Evolutionary conservation across 2,797 vertebrate genomes (phyloP).

Genomic region (Bovichtus diacanthus): DNA sequence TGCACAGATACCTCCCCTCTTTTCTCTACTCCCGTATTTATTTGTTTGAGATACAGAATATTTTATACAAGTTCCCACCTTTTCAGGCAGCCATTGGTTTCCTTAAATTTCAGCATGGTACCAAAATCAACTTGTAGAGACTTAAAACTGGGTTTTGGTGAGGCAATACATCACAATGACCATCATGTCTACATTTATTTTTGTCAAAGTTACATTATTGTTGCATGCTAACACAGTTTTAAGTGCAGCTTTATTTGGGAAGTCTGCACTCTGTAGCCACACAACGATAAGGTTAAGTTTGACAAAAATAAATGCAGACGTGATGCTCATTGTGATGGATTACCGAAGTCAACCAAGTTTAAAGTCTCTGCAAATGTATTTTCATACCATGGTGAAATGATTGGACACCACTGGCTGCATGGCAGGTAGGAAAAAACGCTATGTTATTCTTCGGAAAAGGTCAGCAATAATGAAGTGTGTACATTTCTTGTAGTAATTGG

Average conservation of each 20-base stretch:
- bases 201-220: conserved; percentile 62
- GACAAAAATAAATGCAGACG: conserved; percentile 67
- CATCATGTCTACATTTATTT: conserved; percentile 51
- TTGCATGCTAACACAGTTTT: conserved; percentile 52
- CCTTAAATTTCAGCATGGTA: conserved; percentile 1
- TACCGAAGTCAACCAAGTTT: conserved; percentile 59
- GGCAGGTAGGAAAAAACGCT: conserved; percentile 30
- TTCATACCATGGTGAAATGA: conserved; percentile 50
- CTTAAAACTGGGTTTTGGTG: conserved; percentile 33
- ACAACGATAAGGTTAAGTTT: conserved; percentile 56
- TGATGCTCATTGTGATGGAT: conserved; percentile 72
- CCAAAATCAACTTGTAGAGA: conserved; percentile 23
- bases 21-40: conserved; percentile 1
- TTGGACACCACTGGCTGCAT: conserved; percentile 46
- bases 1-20: neutral
- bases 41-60: neutral
- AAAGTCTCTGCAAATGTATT: conserved; percentile 63
- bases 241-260: conserved; percentile 47
- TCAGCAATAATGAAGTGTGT: conserved; percentile 67
- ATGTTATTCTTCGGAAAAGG: conserved; percentile 58
- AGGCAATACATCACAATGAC: conserved; percentile 66
- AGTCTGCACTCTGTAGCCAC: conserved; percentile 35
- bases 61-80: neutral
- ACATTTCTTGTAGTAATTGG: conserved; percentile 65
- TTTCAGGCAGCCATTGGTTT: neutral